Conservation (phyloP, 2,113 vertebrate species). For the Plecturocebus donacophilus region DNA sequence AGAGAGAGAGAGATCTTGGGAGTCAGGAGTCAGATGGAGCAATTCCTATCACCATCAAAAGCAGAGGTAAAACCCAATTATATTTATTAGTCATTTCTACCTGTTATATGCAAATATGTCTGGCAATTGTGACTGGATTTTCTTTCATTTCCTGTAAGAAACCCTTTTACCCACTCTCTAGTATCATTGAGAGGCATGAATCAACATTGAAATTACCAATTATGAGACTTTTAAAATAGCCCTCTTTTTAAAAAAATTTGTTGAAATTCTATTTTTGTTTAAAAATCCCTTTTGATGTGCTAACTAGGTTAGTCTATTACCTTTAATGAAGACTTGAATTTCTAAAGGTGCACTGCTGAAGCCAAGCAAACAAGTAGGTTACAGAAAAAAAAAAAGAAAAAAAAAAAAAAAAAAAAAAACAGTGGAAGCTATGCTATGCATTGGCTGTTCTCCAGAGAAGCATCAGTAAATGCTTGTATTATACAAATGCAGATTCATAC, state of each 20-base stretch:
- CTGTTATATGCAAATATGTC: not conserved
- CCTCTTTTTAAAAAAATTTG: not conserved
- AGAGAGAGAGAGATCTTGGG: not conserved
- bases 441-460: not conserved
- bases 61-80: not conserved
- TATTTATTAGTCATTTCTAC: not conserved
- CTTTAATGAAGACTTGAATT: slow-evolving; percentile 32
- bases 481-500: not conserved
- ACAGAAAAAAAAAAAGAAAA: not conserved
- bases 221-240: not conserved
- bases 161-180: not conserved
- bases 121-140: not conserved
- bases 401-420: not conserved
- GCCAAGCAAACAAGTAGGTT: not conserved
- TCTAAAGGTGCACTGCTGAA: not conserved
- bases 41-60: not conserved
- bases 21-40: not conserved
- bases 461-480: not conserved
- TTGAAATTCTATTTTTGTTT: not conserved
- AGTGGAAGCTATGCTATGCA: not conserved
- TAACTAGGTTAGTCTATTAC: slow-evolving; percentile 1
- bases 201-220: not conserved
- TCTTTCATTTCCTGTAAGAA: not conserved
- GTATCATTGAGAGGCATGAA: not conserved
- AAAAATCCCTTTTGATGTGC: slow-evolving; percentile 35